Evolutionary conservation across 2,888 invertebrate species (phyloP).

Genomic region (Cacoxenus indagator): DNA sequence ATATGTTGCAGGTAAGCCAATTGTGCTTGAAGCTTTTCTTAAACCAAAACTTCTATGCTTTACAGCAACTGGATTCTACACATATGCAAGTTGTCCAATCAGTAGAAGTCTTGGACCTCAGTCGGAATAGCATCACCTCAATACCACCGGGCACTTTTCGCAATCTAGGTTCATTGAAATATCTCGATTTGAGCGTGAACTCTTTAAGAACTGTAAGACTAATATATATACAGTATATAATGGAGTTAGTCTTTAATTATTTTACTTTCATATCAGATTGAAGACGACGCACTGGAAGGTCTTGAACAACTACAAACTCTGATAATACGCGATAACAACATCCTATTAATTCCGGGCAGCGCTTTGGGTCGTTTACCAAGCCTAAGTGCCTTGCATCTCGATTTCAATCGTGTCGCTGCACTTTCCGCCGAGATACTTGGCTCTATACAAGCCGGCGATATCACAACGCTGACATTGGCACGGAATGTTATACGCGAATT

Average conservation of each 20-base stretch:
- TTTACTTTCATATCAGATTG: constrained; percentile 75
- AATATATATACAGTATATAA: background rate
- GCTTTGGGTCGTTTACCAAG: constrained; percentile 85
- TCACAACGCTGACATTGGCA: constrained; percentile 81
- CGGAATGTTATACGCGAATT: constrained; percentile 90
- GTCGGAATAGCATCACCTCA: constrained; percentile 86
- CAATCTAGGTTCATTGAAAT: constrained; percentile 78
- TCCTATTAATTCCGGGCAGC: constrained; percentile 85
- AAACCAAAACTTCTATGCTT: constrained; percentile 32
- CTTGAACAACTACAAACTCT: constrained; percentile 82
- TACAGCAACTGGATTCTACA: constrained; percentile 82
- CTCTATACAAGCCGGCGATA: constrained; percentile 78
- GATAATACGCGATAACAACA: constrained; percentile 88
- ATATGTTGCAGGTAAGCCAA: constrained; percentile 81
- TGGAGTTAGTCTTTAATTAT: background rate
- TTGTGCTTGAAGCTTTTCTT: background rate
- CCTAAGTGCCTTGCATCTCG: constrained; percentile 81
- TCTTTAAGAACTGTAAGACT: constrained; percentile 85
- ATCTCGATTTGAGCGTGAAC: constrained; percentile 87
- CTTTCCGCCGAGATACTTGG: constrained; percentile 83
- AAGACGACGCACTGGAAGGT: constrained; percentile 90
- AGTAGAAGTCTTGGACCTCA: constrained; percentile 84
- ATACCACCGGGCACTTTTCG: constrained; percentile 87
- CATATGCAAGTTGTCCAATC: constrained; percentile 78
- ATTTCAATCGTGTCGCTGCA: constrained; percentile 90